Percentiles rank a stretch among this genome's conserved stretches.
These are phyloP conservation scores for Schizopygopsis malacanthus DNA, from an alignment of 2,797 vertebrate species.

Conservation along the genomic window DNA sequence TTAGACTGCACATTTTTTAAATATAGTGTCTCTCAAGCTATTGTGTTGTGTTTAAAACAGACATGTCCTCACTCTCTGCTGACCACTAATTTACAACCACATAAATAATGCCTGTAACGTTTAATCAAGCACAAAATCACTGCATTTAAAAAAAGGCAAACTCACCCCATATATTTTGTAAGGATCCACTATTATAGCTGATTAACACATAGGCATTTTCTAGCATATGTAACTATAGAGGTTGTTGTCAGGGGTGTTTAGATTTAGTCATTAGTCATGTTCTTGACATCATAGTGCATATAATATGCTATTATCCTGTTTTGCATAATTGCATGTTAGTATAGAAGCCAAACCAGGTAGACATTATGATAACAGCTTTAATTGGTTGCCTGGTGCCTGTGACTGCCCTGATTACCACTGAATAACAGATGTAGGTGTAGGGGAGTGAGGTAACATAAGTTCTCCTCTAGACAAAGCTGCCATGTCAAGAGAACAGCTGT, in stretches of 20 bases:
- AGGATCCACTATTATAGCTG: constrained; percentile 18
- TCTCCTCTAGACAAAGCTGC: neutral
- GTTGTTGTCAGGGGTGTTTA: neutral
- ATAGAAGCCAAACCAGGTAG: constrained; percentile 42
- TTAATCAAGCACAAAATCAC: constrained; percentile 60
- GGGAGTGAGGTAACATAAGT: neutral
- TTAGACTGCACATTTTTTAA: neutral
- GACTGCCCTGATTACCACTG: constrained; percentile 38
- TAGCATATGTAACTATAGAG: neutral
- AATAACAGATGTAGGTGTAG: constrained; percentile 38
- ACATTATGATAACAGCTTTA: constrained; percentile 56
- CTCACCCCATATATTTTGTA: neutral
- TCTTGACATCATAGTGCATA: constrained; percentile 11
- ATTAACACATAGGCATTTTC: constrained; percentile 17
- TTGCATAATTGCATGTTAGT: constrained; percentile 49
- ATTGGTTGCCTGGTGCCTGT: constrained; percentile 54
- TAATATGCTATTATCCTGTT: constrained; percentile 36
- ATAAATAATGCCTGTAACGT: constrained; percentile 59
- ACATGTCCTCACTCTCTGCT: constrained; percentile 52
- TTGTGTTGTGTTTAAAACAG: constrained; percentile 46
- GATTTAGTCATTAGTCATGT: constrained; percentile 26
- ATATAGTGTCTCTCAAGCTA: neutral
- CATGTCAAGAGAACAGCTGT: neutral
- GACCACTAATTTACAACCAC: constrained; percentile 62
- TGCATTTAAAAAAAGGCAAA: constrained; percentile 33